These are phyloP conservation scores for Pocillopora meandrina DNA, from an alignment of 92 coral and sea anemone genomes.

Conservation along the genomic window DNA sequence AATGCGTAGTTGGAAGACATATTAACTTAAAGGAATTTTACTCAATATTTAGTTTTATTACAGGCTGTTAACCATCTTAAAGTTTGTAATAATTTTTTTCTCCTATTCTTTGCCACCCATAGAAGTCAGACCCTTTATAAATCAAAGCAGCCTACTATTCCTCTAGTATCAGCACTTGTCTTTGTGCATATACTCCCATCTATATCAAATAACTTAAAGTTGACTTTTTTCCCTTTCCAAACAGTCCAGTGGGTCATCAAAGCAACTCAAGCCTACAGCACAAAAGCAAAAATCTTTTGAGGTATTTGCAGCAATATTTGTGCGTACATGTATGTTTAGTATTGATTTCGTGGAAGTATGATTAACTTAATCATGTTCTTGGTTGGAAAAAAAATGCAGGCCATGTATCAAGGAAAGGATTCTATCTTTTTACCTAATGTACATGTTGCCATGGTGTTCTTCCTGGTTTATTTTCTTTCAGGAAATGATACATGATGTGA, in stretches of 20 bases:
- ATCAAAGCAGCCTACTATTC: neutral
- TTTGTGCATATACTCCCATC: too few relatives aligned
- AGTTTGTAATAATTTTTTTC: neutral
- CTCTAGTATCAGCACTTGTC: neutral
- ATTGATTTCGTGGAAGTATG: too few relatives aligned
- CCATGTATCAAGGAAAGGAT: too few relatives aligned
- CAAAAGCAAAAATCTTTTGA: slow-evolving; percentile 38
- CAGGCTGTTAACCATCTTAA: too few relatives aligned
- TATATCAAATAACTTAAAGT: too few relatives aligned
- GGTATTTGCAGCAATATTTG: neutral
- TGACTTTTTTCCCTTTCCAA: neutral
- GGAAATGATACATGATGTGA: slow-evolving; percentile 85
- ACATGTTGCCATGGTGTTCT: neutral
- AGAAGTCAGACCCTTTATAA: neutral
- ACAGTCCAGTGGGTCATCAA: slow-evolving; percentile 41
- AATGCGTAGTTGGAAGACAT: too few relatives aligned
- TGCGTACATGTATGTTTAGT: too few relatives aligned
- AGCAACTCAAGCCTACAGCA: slow-evolving; percentile 38
- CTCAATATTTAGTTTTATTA: too few relatives aligned
- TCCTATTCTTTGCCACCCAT: neutral
- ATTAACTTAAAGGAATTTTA: too few relatives aligned
- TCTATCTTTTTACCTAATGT: too few relatives aligned
- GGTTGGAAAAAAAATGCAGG: too few relatives aligned
- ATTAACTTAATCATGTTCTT: too few relatives aligned
- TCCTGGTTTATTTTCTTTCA: slow-evolving; percentile 6